These are phyloP conservation scores for Sebastiscus albofasciatus DNA, from an alignment of 2,797 vertebrate species.

Conservation along the genomic window DNA sequence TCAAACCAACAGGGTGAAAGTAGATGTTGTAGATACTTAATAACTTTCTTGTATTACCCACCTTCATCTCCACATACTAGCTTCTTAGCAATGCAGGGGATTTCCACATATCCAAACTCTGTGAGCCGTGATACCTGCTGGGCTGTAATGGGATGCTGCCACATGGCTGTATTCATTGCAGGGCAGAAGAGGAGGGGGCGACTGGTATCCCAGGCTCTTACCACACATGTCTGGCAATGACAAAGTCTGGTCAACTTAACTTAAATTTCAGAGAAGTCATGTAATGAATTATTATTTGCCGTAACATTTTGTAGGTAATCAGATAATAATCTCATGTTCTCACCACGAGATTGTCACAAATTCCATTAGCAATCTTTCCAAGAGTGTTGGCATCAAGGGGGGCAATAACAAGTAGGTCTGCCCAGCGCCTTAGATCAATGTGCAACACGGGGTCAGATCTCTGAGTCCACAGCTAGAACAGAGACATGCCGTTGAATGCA, in stretches of 20 bases:
- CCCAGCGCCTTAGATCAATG: slow-evolving; percentile 95
- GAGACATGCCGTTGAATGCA: slow-evolving; percentile 17
- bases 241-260: slow-evolving; percentile 21
- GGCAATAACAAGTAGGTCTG: slow-evolving; percentile 91
- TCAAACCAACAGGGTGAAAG: not conserved
- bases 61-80: slow-evolving; percentile 97
- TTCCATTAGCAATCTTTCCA: slow-evolving; percentile 92
- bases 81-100: slow-evolving; percentile 93
- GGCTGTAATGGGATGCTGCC: slow-evolving; percentile 93
- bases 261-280: not conserved
- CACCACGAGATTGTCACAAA: slow-evolving; percentile 98
- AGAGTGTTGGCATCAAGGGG: slow-evolving; percentile 97
- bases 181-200: slow-evolving; percentile 96
- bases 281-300: not conserved
- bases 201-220: slow-evolving; percentile 92
- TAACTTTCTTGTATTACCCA: slow-evolving; percentile 62
- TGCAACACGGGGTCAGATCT: slow-evolving; percentile 93
- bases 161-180: slow-evolving; percentile 98
- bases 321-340: slow-evolving; percentile 51
- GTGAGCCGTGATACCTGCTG: slow-evolving; percentile 88
- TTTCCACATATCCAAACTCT: slow-evolving; percentile 90
- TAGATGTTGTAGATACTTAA: not conserved
- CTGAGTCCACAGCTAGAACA: slow-evolving; percentile 88
- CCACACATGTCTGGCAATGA: slow-evolving; percentile 90
- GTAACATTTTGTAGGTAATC: not conserved